Conservation (phyloP, 2,113 vertebrate genomes). For the Xiphophorus hellerii region DNA sequence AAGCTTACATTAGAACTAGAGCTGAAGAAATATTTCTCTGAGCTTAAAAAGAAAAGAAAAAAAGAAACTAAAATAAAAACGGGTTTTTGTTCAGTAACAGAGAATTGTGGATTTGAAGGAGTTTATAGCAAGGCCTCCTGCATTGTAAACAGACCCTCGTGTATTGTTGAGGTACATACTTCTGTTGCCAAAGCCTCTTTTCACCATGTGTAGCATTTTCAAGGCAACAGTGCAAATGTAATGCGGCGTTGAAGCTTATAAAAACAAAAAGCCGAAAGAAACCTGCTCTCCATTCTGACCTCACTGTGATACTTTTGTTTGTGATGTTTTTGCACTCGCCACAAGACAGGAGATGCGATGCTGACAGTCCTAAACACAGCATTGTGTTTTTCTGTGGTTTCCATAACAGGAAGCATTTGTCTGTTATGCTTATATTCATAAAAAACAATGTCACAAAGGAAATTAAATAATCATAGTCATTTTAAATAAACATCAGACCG, state of each 20-base stretch:
- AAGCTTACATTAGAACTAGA: constrained; percentile 14
- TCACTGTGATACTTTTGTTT: constrained; percentile 50
- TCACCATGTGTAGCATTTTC: constrained; percentile 57
- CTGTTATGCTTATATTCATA: constrained; percentile 31
- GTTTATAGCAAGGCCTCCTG: constrained; percentile 69
- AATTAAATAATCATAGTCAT: constrained; percentile 47
- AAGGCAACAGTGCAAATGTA: constrained; percentile 66
- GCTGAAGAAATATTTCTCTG: constrained; percentile 37
- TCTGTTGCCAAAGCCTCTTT: constrained; percentile 63
- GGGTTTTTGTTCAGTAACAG: constrained; percentile 14
- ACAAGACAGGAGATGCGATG: constrained; percentile 9
- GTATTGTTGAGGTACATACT: constrained; percentile 72
- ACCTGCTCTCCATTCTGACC: constrained; percentile 57
- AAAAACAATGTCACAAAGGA: constrained; percentile 42
- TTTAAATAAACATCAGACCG: constrained; percentile 32
- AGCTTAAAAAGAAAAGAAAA: constrained; percentile 56
- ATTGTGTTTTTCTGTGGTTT: constrained; percentile 29
- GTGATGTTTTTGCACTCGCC: neutral
- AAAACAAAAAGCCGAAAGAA: constrained; percentile 66
- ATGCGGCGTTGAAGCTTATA: constrained; percentile 62
- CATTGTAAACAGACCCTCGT: constrained; percentile 70
- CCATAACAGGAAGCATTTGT: constrained; percentile 52
- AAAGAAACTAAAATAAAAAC: neutral
- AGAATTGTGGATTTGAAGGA: constrained; percentile 27
- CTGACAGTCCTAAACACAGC: constrained; percentile 31